A percentile compares a stretch with the other conserved stretches of the same genome.
These are phyloP conservation scores for Drosophila nannoptera DNA, from an alignment of 1,140 invertebrate genomes.

Conservation along the genomic window DNA sequence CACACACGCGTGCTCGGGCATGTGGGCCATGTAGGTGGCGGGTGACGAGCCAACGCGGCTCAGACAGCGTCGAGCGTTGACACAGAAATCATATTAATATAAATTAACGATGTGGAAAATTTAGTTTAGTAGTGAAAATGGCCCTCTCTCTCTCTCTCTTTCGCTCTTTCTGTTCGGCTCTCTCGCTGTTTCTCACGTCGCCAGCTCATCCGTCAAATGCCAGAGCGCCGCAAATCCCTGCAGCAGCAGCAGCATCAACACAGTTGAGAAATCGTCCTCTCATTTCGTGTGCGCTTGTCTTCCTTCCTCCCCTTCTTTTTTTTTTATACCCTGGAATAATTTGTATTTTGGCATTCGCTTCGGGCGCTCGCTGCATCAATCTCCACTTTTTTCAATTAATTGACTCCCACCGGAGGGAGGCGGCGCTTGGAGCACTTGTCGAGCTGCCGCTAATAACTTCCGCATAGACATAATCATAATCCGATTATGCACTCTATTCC, in stretches of 20 bases:
- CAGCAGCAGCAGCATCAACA: constrained; percentile 25
- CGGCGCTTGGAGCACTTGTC: constrained; percentile 5
- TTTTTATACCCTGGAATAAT: not conserved
- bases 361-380: constrained; percentile 50
- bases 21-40: constrained; percentile 38
- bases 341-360: constrained; percentile 31
- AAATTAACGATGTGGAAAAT: constrained; percentile 80
- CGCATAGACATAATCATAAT: constrained; percentile 66
- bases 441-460: constrained; percentile 30
- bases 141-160: constrained; percentile 16
- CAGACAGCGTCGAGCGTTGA: constrained; percentile 72
- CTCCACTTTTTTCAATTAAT: constrained; percentile 64
- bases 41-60: constrained; percentile 33
- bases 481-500: constrained; percentile 49
- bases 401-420: constrained; percentile 41
- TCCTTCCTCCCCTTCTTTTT: not conserved
- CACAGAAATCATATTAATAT: constrained; percentile 79
- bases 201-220: constrained; percentile 71
- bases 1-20: not conserved
- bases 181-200: constrained; percentile 63
- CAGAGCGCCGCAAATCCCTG: constrained; percentile 64
- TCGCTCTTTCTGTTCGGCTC: not conserved
- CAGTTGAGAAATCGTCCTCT: constrained; percentile 27
- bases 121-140: constrained; percentile 79
- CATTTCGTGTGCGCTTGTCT: constrained; percentile 21